These are phyloP conservation scores for Orbicella faveolata DNA, from an alignment of 64 coral and sea anemone species.

Conservation along the genomic window DNA sequence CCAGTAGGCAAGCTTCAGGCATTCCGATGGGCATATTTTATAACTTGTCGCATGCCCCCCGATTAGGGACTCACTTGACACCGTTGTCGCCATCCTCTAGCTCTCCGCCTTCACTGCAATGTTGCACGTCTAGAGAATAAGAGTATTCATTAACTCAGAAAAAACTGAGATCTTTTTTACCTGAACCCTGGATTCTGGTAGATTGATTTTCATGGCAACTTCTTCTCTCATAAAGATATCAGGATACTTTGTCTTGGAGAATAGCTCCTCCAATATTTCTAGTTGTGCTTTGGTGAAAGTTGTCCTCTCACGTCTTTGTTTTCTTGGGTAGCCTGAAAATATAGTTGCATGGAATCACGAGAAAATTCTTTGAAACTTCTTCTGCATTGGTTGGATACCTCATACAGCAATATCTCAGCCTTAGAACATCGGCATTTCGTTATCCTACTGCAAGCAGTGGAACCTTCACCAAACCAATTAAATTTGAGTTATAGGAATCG, in stretches of 20 bases:
- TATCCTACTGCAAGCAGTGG: neutral
- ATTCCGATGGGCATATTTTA: slow-evolving; percentile 1
- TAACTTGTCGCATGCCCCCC: neutral
- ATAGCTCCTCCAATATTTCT: slow-evolving; percentile 94
- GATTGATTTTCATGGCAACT: slow-evolving; percentile 96
- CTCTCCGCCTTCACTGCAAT: neutral
- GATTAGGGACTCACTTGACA: neutral
- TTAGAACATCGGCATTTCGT: neutral
- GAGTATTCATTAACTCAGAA: neutral
- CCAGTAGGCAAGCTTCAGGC: neutral
- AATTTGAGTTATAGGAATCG: neutral
- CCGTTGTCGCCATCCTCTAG: neutral
- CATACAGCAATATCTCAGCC: neutral
- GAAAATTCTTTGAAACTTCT: neutral
- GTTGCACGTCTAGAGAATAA: no score
- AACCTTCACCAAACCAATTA: neutral
- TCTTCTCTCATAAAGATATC: slow-evolving; percentile 99
- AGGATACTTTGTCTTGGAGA: slow-evolving; percentile 95
- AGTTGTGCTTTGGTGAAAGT: slow-evolving; percentile 96
- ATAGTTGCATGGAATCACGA: neutral
- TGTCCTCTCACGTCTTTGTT: slow-evolving; percentile 90
- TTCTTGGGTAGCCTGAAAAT: slow-evolving; percentile 81
- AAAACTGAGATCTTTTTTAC: slow-evolving; percentile 24
- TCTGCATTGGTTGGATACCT: neutral
- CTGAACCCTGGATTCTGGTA: slow-evolving; percentile 97